Base-by-base conservation (phyloP, 1,140 invertebrate species). In the Dufourea novaeangliae region DNA sequence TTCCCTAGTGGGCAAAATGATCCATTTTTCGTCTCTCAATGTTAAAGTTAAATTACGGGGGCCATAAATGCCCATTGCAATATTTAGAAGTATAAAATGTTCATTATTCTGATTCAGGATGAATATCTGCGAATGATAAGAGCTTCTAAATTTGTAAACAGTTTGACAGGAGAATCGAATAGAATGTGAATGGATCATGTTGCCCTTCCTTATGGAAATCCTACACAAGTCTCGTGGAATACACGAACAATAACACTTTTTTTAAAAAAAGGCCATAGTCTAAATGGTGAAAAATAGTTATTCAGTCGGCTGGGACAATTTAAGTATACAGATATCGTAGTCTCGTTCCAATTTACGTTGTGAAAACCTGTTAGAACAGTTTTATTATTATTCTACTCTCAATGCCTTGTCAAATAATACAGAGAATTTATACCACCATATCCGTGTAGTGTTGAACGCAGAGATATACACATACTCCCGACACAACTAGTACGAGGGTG, bases 221-320 rank as follows among this genome's bases (percentile, higher is more conserved):
- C 29, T 2, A 52, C n/a, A 25, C 2, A 27, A 52, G 14, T 71
- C 22, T 41, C 32, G 37, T 17, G 32, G 5, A 37, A 6, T 72
- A 37, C 22, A 29, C 29, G 32, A 25, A 17, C n/a, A 0, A 56
- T 8, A 20, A 72, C n/a, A n/a, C n/a, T n/a, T n/a, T n/a, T n/a
- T n/a, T 29, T 73, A 27, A 5, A 39, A 50, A 52, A 59, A 64
- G 70, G 32, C 44, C 52, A 29, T 22, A 73, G 57, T 20, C n/a
- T 59, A 12, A 27, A 12, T 29, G 17, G 10, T 32, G 12, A 29
- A 32, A 29, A 57, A 32, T 57, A 57, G 27, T 29, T 57, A 17
- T 27, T 32, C 25, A 32, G 27, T 32, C 25, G 20, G 20, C 46
- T 50, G 46, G 20, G n/a, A 50, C 7, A 50, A 54, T 54, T 54